phyloP scores from a whole-genome alignment of 2,888 invertebrate genomes.

The Bhutanitis thaidina region DNA sequence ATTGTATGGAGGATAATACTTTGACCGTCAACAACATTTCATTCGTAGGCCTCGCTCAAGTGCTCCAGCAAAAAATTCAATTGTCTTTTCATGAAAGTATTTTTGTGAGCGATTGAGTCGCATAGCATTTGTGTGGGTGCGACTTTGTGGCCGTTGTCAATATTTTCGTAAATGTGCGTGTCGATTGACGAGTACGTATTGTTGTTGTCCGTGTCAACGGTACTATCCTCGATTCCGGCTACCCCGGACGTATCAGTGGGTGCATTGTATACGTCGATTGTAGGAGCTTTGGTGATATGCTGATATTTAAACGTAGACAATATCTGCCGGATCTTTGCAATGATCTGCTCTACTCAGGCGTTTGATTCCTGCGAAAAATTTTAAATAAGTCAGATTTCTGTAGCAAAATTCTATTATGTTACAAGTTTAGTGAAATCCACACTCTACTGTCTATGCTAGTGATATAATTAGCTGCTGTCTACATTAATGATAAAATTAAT shows the following conservation, averaged over 20 bases:
- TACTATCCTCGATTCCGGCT: conserved; percentile 60
- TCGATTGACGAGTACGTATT: conserved; percentile 36
- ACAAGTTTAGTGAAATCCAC: conserved; percentile 41
- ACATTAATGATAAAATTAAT: conserved; percentile 50
- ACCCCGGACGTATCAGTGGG: conserved; percentile 53
- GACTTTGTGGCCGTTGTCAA: conserved; percentile 60
- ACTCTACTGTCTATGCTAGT: conserved; percentile 62
- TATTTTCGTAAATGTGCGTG: conserved; percentile 55
- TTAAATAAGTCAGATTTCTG: conserved; percentile 63
- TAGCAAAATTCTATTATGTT: conserved; percentile 37
- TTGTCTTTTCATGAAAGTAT: conserved; percentile 69
- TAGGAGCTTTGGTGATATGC: conserved; percentile 76
- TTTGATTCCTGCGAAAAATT: conserved; percentile 87
- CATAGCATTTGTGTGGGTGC: conserved; percentile 69
- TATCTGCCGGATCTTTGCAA: conserved; percentile 90
- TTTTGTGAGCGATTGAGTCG: conserved; percentile 74
- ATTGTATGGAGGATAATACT: conserved; percentile 70
- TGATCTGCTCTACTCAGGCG: conserved; percentile 94
- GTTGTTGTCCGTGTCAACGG: conserved; percentile 62
- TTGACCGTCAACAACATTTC: conserved; percentile 59
- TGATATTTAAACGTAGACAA: conserved; percentile 86
- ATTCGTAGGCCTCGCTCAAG: conserved; percentile 84
- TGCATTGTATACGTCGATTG: conserved; percentile 72
- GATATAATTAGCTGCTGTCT: conserved; percentile 50
- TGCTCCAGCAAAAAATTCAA: conserved; percentile 83